phyloP scores from a whole-genome alignment of 2,888 invertebrate species.

The Stenoptilia bipunctidactyla region DNA sequence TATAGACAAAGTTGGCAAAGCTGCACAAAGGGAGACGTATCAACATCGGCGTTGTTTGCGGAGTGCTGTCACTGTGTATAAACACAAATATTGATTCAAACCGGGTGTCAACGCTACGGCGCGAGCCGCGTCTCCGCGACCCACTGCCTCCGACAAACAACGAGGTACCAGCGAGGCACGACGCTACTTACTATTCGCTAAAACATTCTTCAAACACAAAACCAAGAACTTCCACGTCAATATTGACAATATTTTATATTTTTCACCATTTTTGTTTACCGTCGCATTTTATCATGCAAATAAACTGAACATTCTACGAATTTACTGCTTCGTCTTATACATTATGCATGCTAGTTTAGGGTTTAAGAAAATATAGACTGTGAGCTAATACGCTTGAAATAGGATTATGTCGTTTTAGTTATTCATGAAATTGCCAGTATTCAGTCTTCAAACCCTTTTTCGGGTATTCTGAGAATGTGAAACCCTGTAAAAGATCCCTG shows the following conservation, averaged over 20 bases:
- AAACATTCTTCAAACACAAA: not conserved
- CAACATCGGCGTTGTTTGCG: constrained; percentile 10
- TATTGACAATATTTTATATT: not conserved
- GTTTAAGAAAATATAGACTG: constrained; percentile 1
- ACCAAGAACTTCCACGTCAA: not conserved
- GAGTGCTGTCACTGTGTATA: constrained; percentile 13
- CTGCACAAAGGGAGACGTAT: constrained; percentile 10
- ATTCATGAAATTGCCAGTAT: not conserved
- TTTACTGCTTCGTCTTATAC: not conserved
- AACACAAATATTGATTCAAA: constrained; percentile 29
- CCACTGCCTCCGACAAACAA: constrained; percentile 7
- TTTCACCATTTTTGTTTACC: constrained; percentile 1
- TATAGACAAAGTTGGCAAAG: constrained; percentile 25
- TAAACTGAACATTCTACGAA: not conserved
- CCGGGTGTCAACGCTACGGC: constrained; percentile 3
- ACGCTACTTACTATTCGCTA: not conserved
- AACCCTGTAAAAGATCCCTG: not conserved
- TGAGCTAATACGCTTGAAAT: not conserved
- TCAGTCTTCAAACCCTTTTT: not conserved
- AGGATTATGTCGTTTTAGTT: not conserved
- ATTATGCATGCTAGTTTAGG: constrained; percentile 1
- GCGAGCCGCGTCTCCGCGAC: constrained; percentile 16
- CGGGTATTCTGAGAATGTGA: not conserved
- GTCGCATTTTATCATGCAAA: constrained; percentile 1
- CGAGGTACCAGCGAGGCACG: not conserved